A percentile compares a stretch with the other conserved stretches of the same genome.
phyloP scores from a whole-genome alignment of 2,113 vertebrate species.

The Cyrtonyx montezumae region DNA sequence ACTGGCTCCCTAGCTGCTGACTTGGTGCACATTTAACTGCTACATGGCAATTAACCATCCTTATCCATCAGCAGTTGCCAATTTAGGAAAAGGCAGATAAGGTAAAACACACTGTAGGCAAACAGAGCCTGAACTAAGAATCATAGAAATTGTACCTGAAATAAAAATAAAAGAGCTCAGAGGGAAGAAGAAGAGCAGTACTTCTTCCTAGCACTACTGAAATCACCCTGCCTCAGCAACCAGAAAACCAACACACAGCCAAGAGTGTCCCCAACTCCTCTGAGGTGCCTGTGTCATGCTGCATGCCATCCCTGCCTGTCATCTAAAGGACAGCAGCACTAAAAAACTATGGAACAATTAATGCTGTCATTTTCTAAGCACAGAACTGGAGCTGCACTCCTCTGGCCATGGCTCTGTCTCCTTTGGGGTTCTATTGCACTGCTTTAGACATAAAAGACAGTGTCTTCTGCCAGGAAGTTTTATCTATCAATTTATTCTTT shows the following conservation, averaged over 20 bases:
- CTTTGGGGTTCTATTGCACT: neutral
- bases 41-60: neutral
- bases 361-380: neutral
- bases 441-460: neutral
- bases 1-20: neutral
- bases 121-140: neutral
- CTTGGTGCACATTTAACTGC: neutral
- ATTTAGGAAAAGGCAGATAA: neutral
- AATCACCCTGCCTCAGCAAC: neutral
- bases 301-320: neutral
- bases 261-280: neutral
- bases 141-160: neutral
- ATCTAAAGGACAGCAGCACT: neutral
- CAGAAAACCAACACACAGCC: neutral
- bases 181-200: neutral
- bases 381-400: neutral
- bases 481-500: neutral
- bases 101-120: neutral
- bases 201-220: neutral
- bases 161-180: slow-evolving; percentile 13
- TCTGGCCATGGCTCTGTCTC: neutral
- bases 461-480: neutral
- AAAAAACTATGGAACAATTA: neutral
- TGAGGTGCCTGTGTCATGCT: neutral
- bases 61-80: slow-evolving; percentile 15